Conservation (phyloP, 1,140 invertebrate genomes). For the Platyura marginata region DNA sequence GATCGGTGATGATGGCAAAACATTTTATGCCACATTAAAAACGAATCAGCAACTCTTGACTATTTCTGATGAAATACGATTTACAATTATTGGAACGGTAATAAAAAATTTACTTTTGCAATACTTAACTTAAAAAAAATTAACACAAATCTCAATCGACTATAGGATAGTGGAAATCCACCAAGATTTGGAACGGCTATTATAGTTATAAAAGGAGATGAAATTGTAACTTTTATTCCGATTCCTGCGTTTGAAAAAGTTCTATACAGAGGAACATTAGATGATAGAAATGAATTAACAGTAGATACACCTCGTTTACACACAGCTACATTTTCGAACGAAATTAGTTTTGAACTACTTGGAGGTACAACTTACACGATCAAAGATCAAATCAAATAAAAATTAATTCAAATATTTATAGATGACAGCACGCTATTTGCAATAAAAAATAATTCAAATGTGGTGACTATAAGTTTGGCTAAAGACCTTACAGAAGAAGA, state of each 20-base stretch:
- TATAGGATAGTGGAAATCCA: too few relatives aligned
- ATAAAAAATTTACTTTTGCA: too few relatives aligned
- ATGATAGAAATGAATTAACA: neutral
- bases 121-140: too few relatives aligned
- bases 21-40: conserved; percentile 3
- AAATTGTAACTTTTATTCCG: neutral
- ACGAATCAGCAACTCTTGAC: conserved; percentile 1
- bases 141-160: too few relatives aligned
- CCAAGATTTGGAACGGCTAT: too few relatives aligned
- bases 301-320: neutral
- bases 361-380: too few relatives aligned
- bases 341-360: too few relatives aligned
- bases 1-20: conserved; percentile 2
- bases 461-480: neutral
- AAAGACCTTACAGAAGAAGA: neutral
- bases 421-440: too few relatives aligned
- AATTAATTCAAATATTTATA: neutral
- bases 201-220: too few relatives aligned
- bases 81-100: conserved; percentile 4
- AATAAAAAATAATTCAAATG: neutral
- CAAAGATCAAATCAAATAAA: neutral
- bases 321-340: neutral
- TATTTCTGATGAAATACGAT: neutral
- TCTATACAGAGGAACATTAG: neutral
- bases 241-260: neutral